phyloP scores from a whole-genome alignment of 1,140 invertebrate genomes.

The Atta colombica region DNA sequence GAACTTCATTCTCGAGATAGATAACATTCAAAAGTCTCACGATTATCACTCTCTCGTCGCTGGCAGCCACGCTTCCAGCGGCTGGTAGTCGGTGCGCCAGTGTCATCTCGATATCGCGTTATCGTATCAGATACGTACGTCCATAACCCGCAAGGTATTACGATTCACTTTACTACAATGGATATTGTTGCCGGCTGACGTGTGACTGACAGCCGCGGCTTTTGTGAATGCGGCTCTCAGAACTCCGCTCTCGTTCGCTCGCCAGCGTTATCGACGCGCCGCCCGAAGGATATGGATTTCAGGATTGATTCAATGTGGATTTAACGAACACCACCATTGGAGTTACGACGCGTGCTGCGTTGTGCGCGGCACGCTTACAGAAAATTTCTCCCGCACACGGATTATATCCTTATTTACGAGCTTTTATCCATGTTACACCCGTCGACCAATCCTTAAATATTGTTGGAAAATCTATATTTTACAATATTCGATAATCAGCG shows the following conservation, averaged over 20 bases:
- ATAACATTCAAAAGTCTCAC: conserved; percentile 69
- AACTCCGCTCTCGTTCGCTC: conserved; percentile 62
- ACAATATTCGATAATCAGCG: neutral
- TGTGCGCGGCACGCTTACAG: conserved; percentile 9
- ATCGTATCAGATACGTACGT: conserved; percentile 75
- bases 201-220: conserved; percentile 76
- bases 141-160: conserved; percentile 76
- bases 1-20: conserved; percentile 49
- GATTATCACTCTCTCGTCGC: conserved; percentile 72
- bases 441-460: neutral
- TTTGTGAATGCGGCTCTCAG: conserved; percentile 71
- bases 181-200: conserved; percentile 75
- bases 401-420: conserved; percentile 28
- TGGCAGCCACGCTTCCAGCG: conserved; percentile 63
- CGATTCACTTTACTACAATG: conserved; percentile 75
- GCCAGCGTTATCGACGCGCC: conserved; percentile 63
- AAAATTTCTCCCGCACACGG: neutral
- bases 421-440: neutral
- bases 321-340: conserved; percentile 38
- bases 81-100: conserved; percentile 67
- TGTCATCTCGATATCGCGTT: conserved; percentile 76
- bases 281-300: conserved; percentile 71
- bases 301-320: conserved; percentile 67
- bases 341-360: neutral
- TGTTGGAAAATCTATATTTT: neutral